Conservation (phyloP, 2,113 vertebrate species). For the Sebastes schlegelii region DNA sequence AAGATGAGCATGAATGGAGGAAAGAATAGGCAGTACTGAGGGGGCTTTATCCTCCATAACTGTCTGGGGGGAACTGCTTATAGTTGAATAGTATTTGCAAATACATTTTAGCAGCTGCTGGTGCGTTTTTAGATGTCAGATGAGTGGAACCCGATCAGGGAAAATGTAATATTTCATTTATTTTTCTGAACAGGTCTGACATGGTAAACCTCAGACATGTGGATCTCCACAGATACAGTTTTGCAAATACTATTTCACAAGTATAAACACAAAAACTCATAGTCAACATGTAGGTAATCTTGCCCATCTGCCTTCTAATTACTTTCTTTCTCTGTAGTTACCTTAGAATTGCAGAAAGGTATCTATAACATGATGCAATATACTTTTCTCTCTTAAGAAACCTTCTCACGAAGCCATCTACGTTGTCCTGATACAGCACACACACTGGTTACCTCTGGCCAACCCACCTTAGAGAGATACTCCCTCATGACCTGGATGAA, state of each 20-base stretch:
- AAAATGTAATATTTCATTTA: neutral
- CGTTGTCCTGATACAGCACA: neutral
- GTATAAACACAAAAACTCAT: neutral
- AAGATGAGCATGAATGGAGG: conserved; percentile 54
- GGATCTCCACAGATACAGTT: conserved; percentile 11
- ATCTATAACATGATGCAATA: neutral
- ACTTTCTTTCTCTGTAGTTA: conserved; percentile 8
- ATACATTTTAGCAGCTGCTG: conserved; percentile 5
- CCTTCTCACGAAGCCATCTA: neutral
- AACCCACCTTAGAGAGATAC: conserved; percentile 96
- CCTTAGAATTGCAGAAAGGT: neutral
- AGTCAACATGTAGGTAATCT: neutral
- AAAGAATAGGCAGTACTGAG: conserved; percentile 46
- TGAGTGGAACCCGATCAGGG: neutral
- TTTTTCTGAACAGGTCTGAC: neutral
- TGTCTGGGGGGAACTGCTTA: conserved; percentile 1
- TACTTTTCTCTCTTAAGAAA: neutral
- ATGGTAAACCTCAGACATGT: neutral
- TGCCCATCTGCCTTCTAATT: neutral
- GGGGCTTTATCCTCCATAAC: neutral
- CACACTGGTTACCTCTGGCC: conserved; percentile 15
- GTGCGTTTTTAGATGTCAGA: neutral
- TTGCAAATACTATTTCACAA: conserved; percentile 46
- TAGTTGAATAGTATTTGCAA: conserved; percentile 55
- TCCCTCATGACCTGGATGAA: conserved; percentile 99